These are phyloP conservation scores for Sarcophaga variegata DNA, from an alignment of 2,888 invertebrate species.

Conservation along the genomic window DNA sequence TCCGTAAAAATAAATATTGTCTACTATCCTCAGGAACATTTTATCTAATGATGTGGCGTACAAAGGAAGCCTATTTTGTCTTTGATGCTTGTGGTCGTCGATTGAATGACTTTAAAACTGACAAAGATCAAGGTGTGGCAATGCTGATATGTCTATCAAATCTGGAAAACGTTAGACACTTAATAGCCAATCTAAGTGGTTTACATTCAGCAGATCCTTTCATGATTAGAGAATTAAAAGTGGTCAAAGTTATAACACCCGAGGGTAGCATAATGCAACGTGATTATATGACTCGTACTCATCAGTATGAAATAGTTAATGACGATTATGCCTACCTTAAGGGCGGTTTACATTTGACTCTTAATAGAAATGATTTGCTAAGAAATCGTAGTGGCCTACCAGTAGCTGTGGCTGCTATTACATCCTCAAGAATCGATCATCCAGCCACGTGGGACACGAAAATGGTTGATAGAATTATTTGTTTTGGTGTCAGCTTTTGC, in stretches of 20 bases:
- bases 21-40: constrained; percentile 73
- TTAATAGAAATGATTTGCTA: constrained; percentile 74
- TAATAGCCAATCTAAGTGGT: constrained; percentile 75
- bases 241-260: constrained; percentile 75
- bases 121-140: constrained; percentile 73
- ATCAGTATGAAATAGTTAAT: constrained; percentile 76
- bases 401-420: constrained; percentile 74
- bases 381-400: constrained; percentile 78
- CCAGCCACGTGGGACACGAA: constrained; percentile 79
- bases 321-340: constrained; percentile 77
- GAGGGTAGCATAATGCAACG: constrained; percentile 73
- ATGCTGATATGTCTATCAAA: constrained; percentile 75
- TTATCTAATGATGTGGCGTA: constrained; percentile 79
- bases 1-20: constrained; percentile 73
- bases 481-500: constrained; percentile 78
- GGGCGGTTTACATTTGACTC: constrained; percentile 76
- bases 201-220: constrained; percentile 72
- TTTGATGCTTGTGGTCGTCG: constrained; percentile 78
- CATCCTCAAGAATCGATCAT: constrained; percentile 79
- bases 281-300: constrained; percentile 74
- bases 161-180: constrained; percentile 76
- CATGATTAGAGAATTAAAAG: constrained; percentile 75
- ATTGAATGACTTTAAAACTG: constrained; percentile 70
- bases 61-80: constrained; percentile 76
- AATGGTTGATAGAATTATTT: constrained; percentile 77